Evolutionary conservation across 2,113 vertebrate species (phyloP).

Genomic region (Notarius quadriscutis): DNA sequence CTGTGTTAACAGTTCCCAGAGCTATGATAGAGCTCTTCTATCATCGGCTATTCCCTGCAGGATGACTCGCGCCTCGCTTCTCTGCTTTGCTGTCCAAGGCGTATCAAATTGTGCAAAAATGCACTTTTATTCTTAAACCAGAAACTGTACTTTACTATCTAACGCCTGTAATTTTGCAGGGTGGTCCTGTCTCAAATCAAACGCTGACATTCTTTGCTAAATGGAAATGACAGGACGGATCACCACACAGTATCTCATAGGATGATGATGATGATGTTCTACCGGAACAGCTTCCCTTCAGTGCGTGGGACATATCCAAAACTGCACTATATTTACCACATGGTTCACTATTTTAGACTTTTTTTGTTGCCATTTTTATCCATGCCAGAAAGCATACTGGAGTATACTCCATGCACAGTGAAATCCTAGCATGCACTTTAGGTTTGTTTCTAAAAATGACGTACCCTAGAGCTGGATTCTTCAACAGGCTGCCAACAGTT

Average conservation of each 20-base stretch:
- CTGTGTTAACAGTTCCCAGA: background rate
- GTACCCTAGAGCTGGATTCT: background rate
- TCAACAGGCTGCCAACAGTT: background rate
- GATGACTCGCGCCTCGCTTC: no score
- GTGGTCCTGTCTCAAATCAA: background rate
- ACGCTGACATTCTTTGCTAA: background rate
- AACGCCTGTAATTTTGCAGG: background rate
- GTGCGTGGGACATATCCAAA: background rate
- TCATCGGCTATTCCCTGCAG: background rate
- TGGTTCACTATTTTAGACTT: background rate
- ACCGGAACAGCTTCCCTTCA: background rate
- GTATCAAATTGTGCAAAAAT: background rate
- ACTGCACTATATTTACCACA: background rate
- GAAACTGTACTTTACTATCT: background rate
- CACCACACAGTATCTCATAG: background rate
- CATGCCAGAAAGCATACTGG: background rate
- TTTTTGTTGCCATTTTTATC: background rate
- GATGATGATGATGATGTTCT: background rate
- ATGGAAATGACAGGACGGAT: background rate
- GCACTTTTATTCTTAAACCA: background rate
- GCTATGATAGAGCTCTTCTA: background rate
- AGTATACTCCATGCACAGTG: background rate
- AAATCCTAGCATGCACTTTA: background rate
- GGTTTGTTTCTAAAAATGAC: background rate
- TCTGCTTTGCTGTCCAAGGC: background rate